Percentiles rank a stretch among this genome's conserved stretches.
Conservation (phyloP, 2,888 invertebrate species). For the Pseudeuparius sepicola region DNA sequence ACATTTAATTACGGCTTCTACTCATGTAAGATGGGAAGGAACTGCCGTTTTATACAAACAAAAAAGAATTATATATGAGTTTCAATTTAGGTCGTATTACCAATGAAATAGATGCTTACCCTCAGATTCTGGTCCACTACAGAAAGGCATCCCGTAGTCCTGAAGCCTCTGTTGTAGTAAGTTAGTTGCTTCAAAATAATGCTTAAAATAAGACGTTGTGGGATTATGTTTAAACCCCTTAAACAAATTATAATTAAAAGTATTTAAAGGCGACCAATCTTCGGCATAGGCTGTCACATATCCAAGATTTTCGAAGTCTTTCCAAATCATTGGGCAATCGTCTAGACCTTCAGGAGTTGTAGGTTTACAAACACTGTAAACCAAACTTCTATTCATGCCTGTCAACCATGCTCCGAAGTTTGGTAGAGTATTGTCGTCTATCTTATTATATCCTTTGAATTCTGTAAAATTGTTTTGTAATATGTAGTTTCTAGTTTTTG, state of each 20-base stretch:
- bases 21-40: too few species aligned
- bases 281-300: conserved; percentile 75
- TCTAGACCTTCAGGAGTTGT: conserved; percentile 49
- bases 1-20: too few species aligned
- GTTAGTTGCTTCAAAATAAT: conserved; percentile 63
- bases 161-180: conserved; percentile 25
- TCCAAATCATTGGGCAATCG: conserved; percentile 69
- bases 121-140: conserved; percentile 48
- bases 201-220: conserved; percentile 71
- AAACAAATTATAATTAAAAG: conserved; percentile 68
- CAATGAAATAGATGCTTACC: conserved; percentile 20
- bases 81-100: too few species aligned
- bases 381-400: conserved; percentile 42
- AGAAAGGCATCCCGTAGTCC: conserved; percentile 35
- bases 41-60: too few species aligned
- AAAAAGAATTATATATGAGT: too few species aligned
- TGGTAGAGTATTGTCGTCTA: conserved; percentile 84
- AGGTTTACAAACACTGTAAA: conserved; percentile 45
- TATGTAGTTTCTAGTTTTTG: conserved; percentile 57
- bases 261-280: conserved; percentile 61
- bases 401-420: conserved; percentile 77
- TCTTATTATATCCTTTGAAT: conserved; percentile 45
- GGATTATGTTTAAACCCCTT: conserved; percentile 63
- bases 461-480: conserved; percentile 41
- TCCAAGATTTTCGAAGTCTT: conserved; percentile 40